Percentiles rank a stretch among this genome's conserved stretches.
Conservation (phyloP, 2,888 invertebrate genomes). For the Andrena praecox region DNA sequence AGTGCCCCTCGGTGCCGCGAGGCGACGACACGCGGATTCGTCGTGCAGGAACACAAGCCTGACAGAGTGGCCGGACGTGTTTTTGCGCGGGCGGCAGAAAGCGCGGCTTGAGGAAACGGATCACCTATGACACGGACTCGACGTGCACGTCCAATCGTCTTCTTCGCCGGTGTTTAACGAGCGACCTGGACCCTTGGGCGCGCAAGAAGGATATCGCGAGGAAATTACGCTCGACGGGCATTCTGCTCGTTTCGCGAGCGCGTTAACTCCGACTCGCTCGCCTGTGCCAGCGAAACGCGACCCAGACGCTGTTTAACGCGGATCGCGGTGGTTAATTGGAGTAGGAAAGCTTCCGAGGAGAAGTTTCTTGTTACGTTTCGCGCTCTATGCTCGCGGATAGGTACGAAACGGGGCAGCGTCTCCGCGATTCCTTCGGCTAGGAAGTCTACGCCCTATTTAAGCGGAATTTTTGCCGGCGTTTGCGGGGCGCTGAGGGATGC, state of each 20-base stretch:
- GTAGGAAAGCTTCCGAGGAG: conserved; percentile 9
- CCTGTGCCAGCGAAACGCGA: background rate
- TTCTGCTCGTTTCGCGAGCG: conserved; percentile 1
- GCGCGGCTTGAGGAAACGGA: conserved; percentile 46
- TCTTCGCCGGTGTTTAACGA: conserved; percentile 14
- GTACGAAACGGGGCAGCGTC: background rate
- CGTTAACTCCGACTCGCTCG: conserved; percentile 12
- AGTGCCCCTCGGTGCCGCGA: conserved; percentile 28
- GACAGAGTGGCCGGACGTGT: conserved; percentile 49
- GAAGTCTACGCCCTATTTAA: background rate
- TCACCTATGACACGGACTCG: conserved; percentile 26
- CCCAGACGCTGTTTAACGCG: conserved; percentile 7
- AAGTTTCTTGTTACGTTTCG: conserved; percentile 22
- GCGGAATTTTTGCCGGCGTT: conserved; percentile 1
- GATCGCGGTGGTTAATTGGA: conserved; percentile 34
- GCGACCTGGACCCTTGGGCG: background rate
- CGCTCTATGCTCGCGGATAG: background rate
- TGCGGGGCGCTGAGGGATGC: background rate
- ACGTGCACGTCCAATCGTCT: conserved; percentile 1
- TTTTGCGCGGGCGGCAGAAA: conserved; percentile 49
- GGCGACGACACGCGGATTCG: conserved; percentile 23
- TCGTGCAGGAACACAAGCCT: background rate
- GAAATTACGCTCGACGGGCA: conserved; percentile 20
- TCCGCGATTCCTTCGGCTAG: background rate
- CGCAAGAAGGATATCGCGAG: conserved; percentile 19